These are phyloP conservation scores for Galaxias olidus DNA, from an alignment of 2,797 vertebrate species.

Conservation along the genomic window DNA sequence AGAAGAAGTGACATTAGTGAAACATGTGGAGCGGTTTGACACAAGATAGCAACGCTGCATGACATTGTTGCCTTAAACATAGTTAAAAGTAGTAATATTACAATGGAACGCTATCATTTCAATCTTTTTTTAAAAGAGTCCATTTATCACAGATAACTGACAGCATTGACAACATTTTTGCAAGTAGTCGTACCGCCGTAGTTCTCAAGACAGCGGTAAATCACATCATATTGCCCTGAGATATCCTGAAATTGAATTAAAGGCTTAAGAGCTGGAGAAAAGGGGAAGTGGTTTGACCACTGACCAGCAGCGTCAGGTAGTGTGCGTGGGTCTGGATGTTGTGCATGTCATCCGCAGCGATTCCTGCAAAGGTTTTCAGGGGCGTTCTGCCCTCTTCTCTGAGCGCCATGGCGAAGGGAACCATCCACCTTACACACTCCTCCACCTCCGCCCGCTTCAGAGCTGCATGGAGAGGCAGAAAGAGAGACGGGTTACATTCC, in stretches of 20 bases:
- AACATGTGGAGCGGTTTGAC: not conserved
- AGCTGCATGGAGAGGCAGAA: constrained; percentile 64
- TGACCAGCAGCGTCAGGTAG: constrained; percentile 90
- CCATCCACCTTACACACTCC: constrained; percentile 91
- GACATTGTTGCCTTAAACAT: too few relatives aligned
- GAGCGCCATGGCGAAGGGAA: constrained; percentile 90
- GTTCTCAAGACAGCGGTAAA: too few relatives aligned
- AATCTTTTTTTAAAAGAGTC: too few relatives aligned
- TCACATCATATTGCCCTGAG: too few relatives aligned
- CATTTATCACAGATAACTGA: not conserved
- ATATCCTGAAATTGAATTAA: too few relatives aligned
- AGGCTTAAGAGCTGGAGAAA: too few relatives aligned
- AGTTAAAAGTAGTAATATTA: not conserved
- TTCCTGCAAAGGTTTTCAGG: constrained; percentile 83
- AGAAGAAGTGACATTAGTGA: not conserved
- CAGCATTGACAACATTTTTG: not conserved
- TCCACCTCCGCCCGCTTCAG: constrained; percentile 86
- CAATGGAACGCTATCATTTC: not conserved
- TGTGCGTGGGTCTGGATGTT: constrained; percentile 90
- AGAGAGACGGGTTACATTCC: too few relatives aligned
- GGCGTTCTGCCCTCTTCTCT: constrained; percentile 80
- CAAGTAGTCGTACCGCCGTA: not conserved
- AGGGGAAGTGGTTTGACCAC: constrained; percentile 26
- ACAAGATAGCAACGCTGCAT: not conserved
- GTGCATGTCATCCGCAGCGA: constrained; percentile 86